A percentile compares a stretch with the other conserved stretches of the same genome.
Conservation (phyloP, 2,797 vertebrate genomes). For the Octomys mimax region DNA sequence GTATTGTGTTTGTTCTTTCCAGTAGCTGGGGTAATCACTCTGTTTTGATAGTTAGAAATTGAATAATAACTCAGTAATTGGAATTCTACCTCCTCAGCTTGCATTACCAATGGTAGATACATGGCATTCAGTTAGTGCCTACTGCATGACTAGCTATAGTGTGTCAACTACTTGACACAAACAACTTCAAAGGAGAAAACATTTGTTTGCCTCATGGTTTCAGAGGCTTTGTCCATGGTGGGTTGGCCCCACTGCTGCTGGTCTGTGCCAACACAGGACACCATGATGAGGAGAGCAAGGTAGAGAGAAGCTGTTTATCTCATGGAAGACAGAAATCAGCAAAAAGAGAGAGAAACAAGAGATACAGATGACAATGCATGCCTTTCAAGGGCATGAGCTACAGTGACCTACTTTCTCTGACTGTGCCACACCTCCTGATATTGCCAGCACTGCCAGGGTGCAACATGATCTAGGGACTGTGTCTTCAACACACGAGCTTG, state of each 20-base stretch:
- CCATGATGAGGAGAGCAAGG: background rate
- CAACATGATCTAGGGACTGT: background rate
- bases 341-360: background rate
- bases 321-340: background rate
- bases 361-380: background rate
- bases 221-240: background rate
- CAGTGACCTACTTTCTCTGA: background rate
- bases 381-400: background rate
- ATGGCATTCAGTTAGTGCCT: background rate
- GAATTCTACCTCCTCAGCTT: background rate
- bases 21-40: background rate
- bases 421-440: background rate
- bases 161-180: background rate
- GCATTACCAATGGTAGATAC: background rate
- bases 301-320: background rate
- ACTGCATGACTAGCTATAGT: background rate
- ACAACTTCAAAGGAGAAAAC: background rate
- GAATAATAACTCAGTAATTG: background rate
- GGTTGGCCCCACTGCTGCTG: background rate
- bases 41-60: background rate
- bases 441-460: too few species aligned
- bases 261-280: background rate
- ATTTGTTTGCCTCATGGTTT: background rate
- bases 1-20: background rate
- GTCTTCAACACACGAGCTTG: background rate